A percentile compares a stretch with the other conserved stretches of the same genome.
Conservation (phyloP, 2,888 invertebrate species). For the Cataglyphis rosenhaueri region DNA sequence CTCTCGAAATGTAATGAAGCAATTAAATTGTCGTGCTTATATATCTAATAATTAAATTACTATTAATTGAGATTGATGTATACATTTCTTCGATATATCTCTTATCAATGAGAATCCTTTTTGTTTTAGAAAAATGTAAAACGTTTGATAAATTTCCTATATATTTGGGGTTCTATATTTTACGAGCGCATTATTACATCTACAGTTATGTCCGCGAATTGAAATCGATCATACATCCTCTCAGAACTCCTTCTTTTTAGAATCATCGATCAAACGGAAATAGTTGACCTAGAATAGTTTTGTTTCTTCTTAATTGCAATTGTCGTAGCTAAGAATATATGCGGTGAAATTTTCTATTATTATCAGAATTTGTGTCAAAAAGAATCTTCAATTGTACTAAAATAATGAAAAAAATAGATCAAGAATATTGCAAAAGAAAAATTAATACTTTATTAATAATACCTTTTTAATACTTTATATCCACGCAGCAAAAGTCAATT, state of each 20-base stretch:
- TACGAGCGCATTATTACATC: background rate
- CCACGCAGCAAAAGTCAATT: background rate
- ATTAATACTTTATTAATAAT: background rate
- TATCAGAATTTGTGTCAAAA: background rate
- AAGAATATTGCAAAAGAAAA: background rate
- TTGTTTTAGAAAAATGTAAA: background rate
- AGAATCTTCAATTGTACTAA: background rate
- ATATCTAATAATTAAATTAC: background rate
- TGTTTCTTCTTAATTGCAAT: constrained; percentile 6
- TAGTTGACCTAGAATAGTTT: constrained; percentile 13
- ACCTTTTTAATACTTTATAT: background rate
- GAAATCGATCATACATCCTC: background rate
- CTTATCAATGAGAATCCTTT: background rate
- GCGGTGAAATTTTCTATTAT: background rate
- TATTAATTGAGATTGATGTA: background rate
- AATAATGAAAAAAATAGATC: background rate
- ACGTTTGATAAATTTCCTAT: background rate
- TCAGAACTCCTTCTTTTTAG: background rate
- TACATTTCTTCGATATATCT: background rate
- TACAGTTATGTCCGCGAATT: background rate
- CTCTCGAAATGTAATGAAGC: background rate
- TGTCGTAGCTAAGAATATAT: background rate
- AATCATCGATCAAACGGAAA: constrained; percentile 33
- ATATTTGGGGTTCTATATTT: background rate
- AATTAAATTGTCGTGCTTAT: background rate